Percentiles rank a stretch among this genome's conserved stretches.
Conservation (phyloP, 2,888 invertebrate genomes). For the Thereva unica region DNA sequence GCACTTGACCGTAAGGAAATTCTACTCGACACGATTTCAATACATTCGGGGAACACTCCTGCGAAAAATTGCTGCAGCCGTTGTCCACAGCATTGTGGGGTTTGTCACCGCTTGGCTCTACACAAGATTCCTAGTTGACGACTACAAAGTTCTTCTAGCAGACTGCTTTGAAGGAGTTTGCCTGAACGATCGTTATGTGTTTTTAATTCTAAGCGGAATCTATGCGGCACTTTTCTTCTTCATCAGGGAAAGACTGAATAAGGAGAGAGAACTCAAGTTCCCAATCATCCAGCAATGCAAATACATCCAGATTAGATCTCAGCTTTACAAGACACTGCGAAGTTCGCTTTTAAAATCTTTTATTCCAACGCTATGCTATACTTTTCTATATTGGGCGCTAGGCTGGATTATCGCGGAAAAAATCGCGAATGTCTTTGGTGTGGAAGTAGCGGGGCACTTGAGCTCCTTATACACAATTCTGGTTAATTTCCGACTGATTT, state of each 20-base stretch:
- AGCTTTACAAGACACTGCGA: constrained; percentile 63
- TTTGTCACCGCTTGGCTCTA: constrained; percentile 71
- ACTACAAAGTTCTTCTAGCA: constrained; percentile 62
- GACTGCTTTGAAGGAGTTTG: constrained; percentile 61
- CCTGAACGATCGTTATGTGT: constrained; percentile 69
- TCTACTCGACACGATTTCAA: constrained; percentile 69
- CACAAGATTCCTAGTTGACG: constrained; percentile 66
- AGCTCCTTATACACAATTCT: constrained; percentile 53
- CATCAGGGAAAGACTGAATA: constrained; percentile 46
- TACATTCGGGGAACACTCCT: constrained; percentile 68
- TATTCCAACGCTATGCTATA: constrained; percentile 66
- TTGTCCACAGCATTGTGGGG: constrained; percentile 67
- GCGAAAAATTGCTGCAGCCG: constrained; percentile 60
- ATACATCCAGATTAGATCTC: constrained; percentile 67
- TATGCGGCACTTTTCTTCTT: constrained; percentile 67
- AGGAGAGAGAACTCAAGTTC: constrained; percentile 62
- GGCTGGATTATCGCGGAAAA: constrained; percentile 62
- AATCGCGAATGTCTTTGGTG: constrained; percentile 61
- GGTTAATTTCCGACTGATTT: constrained; percentile 57
- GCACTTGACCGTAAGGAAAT: constrained; percentile 65
- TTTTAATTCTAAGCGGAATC: constrained; percentile 69
- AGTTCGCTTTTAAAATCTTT: constrained; percentile 65
- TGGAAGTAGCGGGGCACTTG: constrained; percentile 52
- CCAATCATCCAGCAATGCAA: constrained; percentile 73
- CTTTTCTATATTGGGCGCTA: constrained; percentile 65